phyloP scores from a whole-genome alignment of 2,113 vertebrate genomes.

The Desmodus rotundus region DNA sequence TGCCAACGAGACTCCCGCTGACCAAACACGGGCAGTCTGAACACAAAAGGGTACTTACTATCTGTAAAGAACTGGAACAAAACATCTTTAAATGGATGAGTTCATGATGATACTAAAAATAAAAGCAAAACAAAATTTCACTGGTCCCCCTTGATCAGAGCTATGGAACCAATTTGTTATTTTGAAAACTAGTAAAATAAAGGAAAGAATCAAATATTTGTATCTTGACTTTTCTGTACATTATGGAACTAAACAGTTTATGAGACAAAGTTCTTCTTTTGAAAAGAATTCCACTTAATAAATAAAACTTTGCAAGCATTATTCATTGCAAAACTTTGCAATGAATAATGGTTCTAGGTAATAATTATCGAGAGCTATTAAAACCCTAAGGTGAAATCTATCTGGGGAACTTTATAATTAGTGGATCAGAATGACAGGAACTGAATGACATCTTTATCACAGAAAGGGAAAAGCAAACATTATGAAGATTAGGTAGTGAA shows the following conservation, averaged over 20 bases:
- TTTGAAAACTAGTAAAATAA: constrained; percentile 5
- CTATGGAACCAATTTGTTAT: neutral
- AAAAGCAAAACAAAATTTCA: neutral
- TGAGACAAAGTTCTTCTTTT: neutral
- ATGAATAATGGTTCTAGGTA: neutral
- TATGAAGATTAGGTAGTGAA: neutral
- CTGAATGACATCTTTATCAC: neutral
- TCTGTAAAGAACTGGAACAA: neutral
- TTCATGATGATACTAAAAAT: constrained; percentile 1
- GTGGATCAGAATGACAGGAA: neutral
- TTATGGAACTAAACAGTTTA: neutral
- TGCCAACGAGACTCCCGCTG: neutral
- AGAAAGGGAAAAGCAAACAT: neutral
- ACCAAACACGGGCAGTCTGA: neutral
- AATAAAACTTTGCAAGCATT: neutral
- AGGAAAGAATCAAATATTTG: neutral
- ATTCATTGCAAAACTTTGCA: too few relatives aligned
- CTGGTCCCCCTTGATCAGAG: neutral
- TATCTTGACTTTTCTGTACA: neutral
- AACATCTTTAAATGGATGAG: neutral
- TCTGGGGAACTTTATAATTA: neutral
- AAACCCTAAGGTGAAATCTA: neutral
- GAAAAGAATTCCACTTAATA: neutral
- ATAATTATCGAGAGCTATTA: neutral
- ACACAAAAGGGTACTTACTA: neutral